Base-by-base conservation (phyloP, 2,113 vertebrate genomes). In the Cygnus buccinator region DNA sequence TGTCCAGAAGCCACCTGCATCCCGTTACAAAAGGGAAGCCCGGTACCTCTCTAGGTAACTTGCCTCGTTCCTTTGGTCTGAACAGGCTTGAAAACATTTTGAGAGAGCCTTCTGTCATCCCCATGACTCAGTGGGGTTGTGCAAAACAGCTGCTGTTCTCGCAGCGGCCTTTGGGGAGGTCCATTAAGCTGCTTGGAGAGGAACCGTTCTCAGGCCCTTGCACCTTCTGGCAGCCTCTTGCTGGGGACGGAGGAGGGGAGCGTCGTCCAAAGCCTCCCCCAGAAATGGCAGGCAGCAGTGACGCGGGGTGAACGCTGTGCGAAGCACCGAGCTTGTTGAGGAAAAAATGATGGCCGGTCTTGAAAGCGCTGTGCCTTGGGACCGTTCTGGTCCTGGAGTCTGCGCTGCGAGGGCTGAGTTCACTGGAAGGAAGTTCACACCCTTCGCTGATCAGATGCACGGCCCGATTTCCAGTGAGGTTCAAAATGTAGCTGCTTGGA, bases 181-280 rank as follows among this genome's bases (percentile, higher is more conserved):
- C 55, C 84, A 77, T 61, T 52, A 28, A 91, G 89, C 86, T 94
- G 84, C 54, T 44, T 79, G 59, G 84, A 94, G 75, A 48, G 84
- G 93, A 95, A 58, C 9, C 3, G 90, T 97, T 97, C 96, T 93
- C 97, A 97, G 97, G 92, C 96, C 87, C 94, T 96, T 80, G 31
- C 81, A 89, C 48, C 93, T 93, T 73, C 87, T 95, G 95, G 96
- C 96, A 95, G 92, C 48, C 31, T 28, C 33, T 71, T 39, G 16
- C 35, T 35, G 75, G 88, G 90, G 83, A n/a, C 29, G 59, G 81
- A 94, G 95, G 62, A 86, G 88, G 96, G 61, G 6, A 84, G 41
- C 0, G 3, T 33, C 5, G 5, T 71, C 84, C 74, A n/a, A 52
- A 71, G 67, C 90, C 67, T 94, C 82, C 87, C 88, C 44, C 89